These are phyloP conservation scores for Adoxophyes honmai DNA, from an alignment of 1,140 invertebrate species.

Conservation along the genomic window DNA sequence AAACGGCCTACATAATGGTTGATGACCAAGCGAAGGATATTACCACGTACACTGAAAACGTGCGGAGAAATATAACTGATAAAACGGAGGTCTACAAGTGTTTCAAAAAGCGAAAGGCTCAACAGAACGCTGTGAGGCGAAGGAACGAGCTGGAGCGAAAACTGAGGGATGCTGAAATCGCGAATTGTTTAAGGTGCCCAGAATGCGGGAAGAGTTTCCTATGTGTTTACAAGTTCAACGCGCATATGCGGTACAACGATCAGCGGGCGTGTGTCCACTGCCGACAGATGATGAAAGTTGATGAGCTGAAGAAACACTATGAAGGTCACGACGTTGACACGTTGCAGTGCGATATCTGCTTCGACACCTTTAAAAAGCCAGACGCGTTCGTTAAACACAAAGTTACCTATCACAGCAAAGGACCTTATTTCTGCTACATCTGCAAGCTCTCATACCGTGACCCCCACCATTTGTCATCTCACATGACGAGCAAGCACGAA, in stretches of 20 bases:
- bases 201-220: constrained; percentile 22
- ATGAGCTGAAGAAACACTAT: constrained; percentile 19
- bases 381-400: constrained; percentile 17
- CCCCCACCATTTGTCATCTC: constrained; percentile 14
- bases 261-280: constrained; percentile 27
- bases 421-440: constrained; percentile 20
- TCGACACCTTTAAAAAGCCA: constrained; percentile 19
- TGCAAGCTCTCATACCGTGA: constrained; percentile 24
- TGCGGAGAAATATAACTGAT: not conserved
- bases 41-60: not conserved
- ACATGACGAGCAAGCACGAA: constrained; percentile 23
- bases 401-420: constrained; percentile 15
- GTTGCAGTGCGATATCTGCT: constrained; percentile 25
- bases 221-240: constrained; percentile 21
- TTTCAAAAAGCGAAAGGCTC: not conserved
- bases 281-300: constrained; percentile 18
- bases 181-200: constrained; percentile 21
- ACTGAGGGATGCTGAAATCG: not conserved
- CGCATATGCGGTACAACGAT: constrained; percentile 24
- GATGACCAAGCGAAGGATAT: not conserved
- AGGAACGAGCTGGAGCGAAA: not conserved
- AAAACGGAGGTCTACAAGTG: not conserved
- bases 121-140: not conserved
- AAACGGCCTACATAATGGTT: not conserved
- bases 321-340: constrained; percentile 13